A percentile compares a stretch with the other conserved stretches of the same genome.
These are phyloP conservation scores for Phyllopteryx taeniolatus DNA, from an alignment of 2,113 vertebrate species.

Conservation along the genomic window DNA sequence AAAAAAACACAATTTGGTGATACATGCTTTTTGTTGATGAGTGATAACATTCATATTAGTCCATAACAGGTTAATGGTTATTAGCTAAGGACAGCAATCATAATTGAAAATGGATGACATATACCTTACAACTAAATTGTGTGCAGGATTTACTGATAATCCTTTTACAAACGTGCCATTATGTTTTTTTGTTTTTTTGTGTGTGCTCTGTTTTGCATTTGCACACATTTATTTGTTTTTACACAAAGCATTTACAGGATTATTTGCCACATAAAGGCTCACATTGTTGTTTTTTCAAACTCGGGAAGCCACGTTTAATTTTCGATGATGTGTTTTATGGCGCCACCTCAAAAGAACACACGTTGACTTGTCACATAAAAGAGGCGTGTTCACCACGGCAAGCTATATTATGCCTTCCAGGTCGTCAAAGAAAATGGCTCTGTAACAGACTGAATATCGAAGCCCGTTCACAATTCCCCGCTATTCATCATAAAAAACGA, in stretches of 20 bases:
- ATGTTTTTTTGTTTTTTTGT: neutral
- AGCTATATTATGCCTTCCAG: slow-evolving; percentile 57
- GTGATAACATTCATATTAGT: too few relatives aligned
- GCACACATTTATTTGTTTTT: neutral
- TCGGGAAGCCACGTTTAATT: slow-evolving; percentile 21
- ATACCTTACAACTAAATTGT: neutral
- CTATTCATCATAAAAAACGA: slow-evolving; percentile 70
- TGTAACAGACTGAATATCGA: slow-evolving; percentile 62
- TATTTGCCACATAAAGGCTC: slow-evolving; percentile 2
- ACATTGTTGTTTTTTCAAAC: slow-evolving; percentile 12
- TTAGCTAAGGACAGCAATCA: neutral
- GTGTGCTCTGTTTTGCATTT: neutral
- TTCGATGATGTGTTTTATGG: slow-evolving; percentile 22
- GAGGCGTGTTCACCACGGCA: slow-evolving; percentile 55
- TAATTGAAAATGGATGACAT: neutral
- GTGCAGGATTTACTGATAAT: neutral
- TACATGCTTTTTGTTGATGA: too few relatives aligned
- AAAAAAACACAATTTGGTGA: too few relatives aligned
- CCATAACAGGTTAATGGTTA: too few relatives aligned
- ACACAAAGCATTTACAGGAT: neutral
- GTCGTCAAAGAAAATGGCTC: slow-evolving; percentile 70
- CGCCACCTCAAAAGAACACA: slow-evolving; percentile 46
- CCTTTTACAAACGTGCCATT: neutral
- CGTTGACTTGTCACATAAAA: slow-evolving; percentile 51
- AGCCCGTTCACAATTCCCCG: slow-evolving; percentile 67